Evolutionary conservation across 2,888 invertebrate genomes (phyloP).

Genomic region (Ectobius pallidus): DNA sequence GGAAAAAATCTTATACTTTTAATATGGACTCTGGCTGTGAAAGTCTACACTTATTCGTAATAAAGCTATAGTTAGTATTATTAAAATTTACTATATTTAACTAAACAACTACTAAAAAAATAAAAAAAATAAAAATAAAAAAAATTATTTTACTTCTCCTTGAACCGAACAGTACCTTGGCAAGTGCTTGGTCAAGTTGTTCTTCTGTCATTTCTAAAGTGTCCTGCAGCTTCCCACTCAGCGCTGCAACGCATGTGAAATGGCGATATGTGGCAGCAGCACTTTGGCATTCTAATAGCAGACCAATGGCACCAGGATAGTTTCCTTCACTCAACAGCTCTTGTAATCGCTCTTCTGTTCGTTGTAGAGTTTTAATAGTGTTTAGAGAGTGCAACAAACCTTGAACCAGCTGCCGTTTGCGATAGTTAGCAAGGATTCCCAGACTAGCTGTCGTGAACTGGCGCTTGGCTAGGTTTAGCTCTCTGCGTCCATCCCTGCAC

Average conservation of each 20-base stretch:
- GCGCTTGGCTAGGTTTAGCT: constrained; percentile 76
- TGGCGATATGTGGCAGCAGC: constrained; percentile 85
- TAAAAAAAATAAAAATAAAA: too few relatives aligned
- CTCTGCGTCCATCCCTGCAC: constrained; percentile 73
- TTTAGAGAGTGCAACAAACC: constrained; percentile 79
- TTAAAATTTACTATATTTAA: too few relatives aligned
- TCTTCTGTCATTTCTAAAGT: constrained; percentile 90
- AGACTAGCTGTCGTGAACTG: constrained; percentile 86
- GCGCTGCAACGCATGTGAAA: constrained; percentile 88
- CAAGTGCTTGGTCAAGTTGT: constrained; percentile 84
- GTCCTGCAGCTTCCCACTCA: constrained; percentile 86
- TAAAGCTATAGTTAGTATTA: too few relatives aligned
- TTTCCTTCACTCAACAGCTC: constrained; percentile 82
- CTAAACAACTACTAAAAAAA: too few relatives aligned
- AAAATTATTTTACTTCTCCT: too few relatives aligned
- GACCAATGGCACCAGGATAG: constrained; percentile 88
- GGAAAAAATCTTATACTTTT: too few relatives aligned
- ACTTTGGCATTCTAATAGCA: constrained; percentile 85
- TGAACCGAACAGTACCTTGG: constrained; percentile 73
- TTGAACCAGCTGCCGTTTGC: constrained; percentile 83
- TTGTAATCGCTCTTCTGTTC: constrained; percentile 83
- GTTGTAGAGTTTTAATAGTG: constrained; percentile 81
- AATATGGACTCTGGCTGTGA: too few relatives aligned
- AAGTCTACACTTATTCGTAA: too few relatives aligned
- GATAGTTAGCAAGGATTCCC: constrained; percentile 88